A percentile compares a stretch with the other conserved stretches of the same genome.
Conservation (phyloP, 2,888 invertebrate genomes). For the Copidosoma aretas region DNA sequence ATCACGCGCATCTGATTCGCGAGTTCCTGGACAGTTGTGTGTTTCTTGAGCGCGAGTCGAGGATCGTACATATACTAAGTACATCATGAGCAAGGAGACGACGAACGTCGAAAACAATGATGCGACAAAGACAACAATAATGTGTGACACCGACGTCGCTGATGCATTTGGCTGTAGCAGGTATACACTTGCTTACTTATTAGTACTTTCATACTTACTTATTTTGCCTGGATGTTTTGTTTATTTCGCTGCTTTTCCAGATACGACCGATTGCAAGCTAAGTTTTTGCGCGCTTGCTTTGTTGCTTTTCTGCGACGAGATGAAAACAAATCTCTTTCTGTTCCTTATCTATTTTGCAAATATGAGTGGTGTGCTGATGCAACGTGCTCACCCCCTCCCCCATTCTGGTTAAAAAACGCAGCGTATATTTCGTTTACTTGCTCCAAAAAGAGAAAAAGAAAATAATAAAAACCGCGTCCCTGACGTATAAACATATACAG, state of each 20-base stretch:
- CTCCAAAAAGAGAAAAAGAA: not conserved
- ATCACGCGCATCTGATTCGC: not conserved
- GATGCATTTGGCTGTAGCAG: constrained; percentile 59
- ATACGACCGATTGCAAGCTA: not conserved
- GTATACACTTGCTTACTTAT: constrained; percentile 39
- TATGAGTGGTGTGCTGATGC: too few species aligned
- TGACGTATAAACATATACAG: too few species aligned
- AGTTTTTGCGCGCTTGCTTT: not conserved
- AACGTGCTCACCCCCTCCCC: too few species aligned
- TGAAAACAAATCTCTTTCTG: too few species aligned
- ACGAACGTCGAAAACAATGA: not conserved
- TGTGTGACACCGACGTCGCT: constrained; percentile 43
- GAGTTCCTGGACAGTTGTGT: too few species aligned
- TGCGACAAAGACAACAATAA: constrained; percentile 10
- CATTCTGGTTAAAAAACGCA: too few species aligned
- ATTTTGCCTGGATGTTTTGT: not conserved
- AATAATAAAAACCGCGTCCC: too few species aligned
- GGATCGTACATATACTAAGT: not conserved
- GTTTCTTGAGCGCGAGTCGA: not conserved
- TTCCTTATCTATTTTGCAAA: too few species aligned
- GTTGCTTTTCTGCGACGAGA: not conserved
- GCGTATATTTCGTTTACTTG: not conserved
- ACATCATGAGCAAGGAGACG: not conserved
- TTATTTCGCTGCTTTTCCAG: not conserved
- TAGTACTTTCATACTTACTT: not conserved